Conservation (phyloP, 2,113 vertebrate species). For the Morone chrysops region DNA sequence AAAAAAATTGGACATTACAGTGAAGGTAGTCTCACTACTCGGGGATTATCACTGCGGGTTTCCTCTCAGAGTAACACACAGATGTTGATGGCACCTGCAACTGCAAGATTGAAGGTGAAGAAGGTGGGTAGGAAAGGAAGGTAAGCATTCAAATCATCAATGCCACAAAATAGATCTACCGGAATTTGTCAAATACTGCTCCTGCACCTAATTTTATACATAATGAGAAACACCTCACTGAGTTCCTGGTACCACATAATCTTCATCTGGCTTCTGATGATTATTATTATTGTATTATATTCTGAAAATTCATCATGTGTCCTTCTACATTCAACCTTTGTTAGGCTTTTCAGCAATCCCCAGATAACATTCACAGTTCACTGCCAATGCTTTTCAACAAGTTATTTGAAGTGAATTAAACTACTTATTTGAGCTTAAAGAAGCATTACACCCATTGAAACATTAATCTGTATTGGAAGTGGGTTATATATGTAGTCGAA, state of each 20-base stretch:
- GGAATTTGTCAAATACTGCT: constrained; percentile 1
- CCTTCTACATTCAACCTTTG: neutral
- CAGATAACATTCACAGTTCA: neutral
- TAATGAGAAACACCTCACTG: neutral
- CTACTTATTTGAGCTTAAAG: neutral
- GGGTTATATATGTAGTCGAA: too few relatives aligned
- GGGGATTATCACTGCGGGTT: constrained; percentile 28
- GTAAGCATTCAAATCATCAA: constrained; percentile 6
- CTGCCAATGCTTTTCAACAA: neutral
- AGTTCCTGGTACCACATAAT: neutral
- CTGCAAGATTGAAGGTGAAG: neutral
- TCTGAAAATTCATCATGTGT: neutral
- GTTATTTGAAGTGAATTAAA: neutral
- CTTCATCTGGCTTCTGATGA: neutral
- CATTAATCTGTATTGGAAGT: too few relatives aligned
- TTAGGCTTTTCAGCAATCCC: neutral
- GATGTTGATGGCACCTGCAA: constrained; percentile 50
- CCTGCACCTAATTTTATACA: constrained; percentile 29
- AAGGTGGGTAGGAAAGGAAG: neutral
- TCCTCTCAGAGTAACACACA: neutral
- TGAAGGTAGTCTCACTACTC: neutral
- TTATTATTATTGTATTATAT: too few relatives aligned
- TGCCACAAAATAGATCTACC: constrained; percentile 8
- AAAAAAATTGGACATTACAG: neutral
- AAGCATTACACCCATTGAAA: too few relatives aligned